Evolutionary conservation across 2,888 invertebrate genomes (phyloP), one percentile per base, ranked within the genome.

Genomic region (Ichneumoninae sp.): DNA sequence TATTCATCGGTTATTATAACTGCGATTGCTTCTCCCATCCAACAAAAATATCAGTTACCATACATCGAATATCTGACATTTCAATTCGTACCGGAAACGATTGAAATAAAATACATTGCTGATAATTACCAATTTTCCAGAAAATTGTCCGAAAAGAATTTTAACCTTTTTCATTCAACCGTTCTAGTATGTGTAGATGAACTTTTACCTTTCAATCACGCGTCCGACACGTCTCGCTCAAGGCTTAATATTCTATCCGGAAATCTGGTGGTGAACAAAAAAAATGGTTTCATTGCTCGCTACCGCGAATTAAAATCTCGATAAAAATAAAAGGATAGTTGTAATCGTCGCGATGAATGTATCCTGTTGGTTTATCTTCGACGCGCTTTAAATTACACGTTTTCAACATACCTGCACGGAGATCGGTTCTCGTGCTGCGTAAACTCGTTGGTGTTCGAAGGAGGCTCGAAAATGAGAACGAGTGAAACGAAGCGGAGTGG

Each of bases 401-500:
- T 40, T 7, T 57, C 16, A 71, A 60, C 40, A 60, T 60, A 26
- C 54, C 22, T 10, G 22, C 2, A 13, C 54, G 3, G 33, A 8
- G 10, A 36, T 52, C 5, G 4, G n/a, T 33, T 54, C 71, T 10
- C 71, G 22, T 26, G 36, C 16, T 50, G 40, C 57, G 26, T 57
- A 30, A 60, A 33, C 47, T 33, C 63, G 47, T 50, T 33, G 47
- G 60, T 19, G 50, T 63, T 60, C 13, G 63, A 65, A 47, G 10
- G 44, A 44, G 44, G 54, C 19, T 54, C 26, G 66, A 84, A 81
- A 81, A 85, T 70, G 54, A 65, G 70, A 75, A 65, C 78, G 78
- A 74, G 60, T n/a, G 76, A 81, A 83, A 77, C 76, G 81, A 52
- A 68, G 71, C n/a, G 16, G 60, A 73, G 68, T 69, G 82, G 85